Evolutionary conservation across 2,888 invertebrate species (phyloP), one percentile per base, ranked within the genome.

Genomic region (Notodonta dromedarius): DNA sequence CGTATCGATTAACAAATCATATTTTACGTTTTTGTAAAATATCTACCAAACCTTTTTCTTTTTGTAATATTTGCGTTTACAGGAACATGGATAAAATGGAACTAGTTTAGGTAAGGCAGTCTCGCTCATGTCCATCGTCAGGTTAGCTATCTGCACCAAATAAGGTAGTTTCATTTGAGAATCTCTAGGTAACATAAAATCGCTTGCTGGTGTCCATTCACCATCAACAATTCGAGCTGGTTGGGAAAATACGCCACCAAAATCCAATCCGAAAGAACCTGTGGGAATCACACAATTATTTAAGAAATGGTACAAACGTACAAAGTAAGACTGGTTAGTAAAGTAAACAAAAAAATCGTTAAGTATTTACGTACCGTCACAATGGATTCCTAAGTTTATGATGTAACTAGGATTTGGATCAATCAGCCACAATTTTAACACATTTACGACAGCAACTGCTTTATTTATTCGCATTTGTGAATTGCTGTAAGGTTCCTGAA

Each of bases 211-310:
- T 60, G 67, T 72, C 95, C 95, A 95, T 67, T 75, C 70, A 32
- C 87, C 89, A 59, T 90, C 75, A 52, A 86, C 73, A 48, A 92
- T 83, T 58, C 83, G 86, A 80, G 88, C 91, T 7, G 95, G 95
- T 80, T 95, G 95, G 0, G 95, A 95, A 85, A 95, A 95, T 55
- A 89, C 82, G 9, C 95, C 88, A 54, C 93, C 85, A 63, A 92
- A 86, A 3, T 89, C 86, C 66, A 95, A 88, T 57, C 94, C 94
- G 82, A 94, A 95, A 12, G 94, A 82, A 48, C 95, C 95, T 94
- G 65, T 35, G 8, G 24, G 16, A 50, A 46, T 4, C 13, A 2
- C n/a, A 76, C 69, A 57, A 64, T 51, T 24, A 32, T 11, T 9
- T 24, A 11, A 16, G 8, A 51, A 51, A 16, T 24, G 4, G 11